Evolutionary conservation across 2,113 vertebrate species (phyloP), one percentile per base, ranked within the genome.

Genomic region (Trachemys scripta): DNA sequence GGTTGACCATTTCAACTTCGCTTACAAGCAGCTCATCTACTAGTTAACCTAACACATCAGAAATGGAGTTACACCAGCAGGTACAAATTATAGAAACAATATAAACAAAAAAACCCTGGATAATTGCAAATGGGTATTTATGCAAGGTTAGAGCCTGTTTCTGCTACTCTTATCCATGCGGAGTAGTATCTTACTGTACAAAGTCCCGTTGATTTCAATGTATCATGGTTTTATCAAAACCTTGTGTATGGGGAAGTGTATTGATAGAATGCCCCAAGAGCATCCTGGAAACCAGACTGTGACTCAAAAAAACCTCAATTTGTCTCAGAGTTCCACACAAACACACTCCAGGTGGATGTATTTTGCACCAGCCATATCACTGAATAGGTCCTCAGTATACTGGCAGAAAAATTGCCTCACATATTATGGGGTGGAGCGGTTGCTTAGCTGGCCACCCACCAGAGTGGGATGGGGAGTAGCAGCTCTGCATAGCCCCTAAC

Each of bases 21-120:
- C 45, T 53, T n/a, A 76, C 81, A 50, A 91, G 84, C 65, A 95
- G 38, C 85, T 27, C 86, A 92, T 53, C 53, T 81, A 14, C 22
- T 87, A 8, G 56, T 84, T 78, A 81, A 62, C 49, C 53, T 85
- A 24, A 47, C 19, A 79, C 38, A 84, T 17, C 49, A 82, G 75
- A 51, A 9, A 78, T 47, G 42, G 42, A 27, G 75, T 25, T 27
- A 47, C 22, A 76, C 22, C 72, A 76, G 72, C 11, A 35, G 0
- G 9, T 0, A 2, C 45, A 84, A 47, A 8, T 29, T 42, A 42
- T 10, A 87, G 79, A 47, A 65, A 62, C 75, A 78, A 7, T 2
- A 81, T 0, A 25, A 88, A 57, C 35, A 12, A 51, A 42, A n/a
- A 4, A 31, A 38, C 4, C 8, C n/a, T 47, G 62, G 8, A 65